Percentiles rank a stretch among this genome's conserved stretches.
Evolutionary conservation across 2,113 vertebrate genomes (phyloP).

Genomic region (Gambusia affinis): DNA sequence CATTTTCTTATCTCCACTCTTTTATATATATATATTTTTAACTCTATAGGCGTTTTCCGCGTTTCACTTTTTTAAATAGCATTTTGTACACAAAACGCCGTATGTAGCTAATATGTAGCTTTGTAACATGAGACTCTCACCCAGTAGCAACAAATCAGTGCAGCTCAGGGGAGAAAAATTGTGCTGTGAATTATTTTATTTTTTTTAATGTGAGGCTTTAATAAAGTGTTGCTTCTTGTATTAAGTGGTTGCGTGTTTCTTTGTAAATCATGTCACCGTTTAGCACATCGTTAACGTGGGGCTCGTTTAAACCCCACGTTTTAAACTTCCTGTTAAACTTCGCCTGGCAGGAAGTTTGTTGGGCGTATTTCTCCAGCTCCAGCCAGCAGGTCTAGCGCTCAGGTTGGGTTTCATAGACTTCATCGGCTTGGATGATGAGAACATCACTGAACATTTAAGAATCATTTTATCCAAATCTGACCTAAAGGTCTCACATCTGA

Average conservation of each 20-base stretch:
- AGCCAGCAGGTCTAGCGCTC: neutral
- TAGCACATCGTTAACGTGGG: neutral
- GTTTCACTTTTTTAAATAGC: neutral
- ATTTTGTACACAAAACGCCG: neutral
- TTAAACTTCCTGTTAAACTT: too few species aligned
- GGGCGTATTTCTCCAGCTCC: neutral
- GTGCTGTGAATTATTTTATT: neutral
- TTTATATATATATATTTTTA: neutral
- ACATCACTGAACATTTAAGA: neutral
- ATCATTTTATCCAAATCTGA: neutral
- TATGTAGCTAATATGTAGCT: slow-evolving; percentile 16
- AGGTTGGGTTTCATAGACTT: neutral
- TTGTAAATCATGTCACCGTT: neutral
- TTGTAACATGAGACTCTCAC: neutral
- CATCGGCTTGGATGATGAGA: neutral
- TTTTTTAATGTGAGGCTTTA: neutral
- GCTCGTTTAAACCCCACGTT: too few species aligned
- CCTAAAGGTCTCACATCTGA: neutral
- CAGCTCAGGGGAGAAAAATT: neutral
- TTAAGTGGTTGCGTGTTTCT: neutral
- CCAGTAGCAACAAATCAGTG: slow-evolving; percentile 2
- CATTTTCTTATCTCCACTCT: neutral
- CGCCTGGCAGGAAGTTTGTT: neutral
- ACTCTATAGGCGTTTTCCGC: neutral
- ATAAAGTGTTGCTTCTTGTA: slow-evolving; percentile 7